Conservation (phyloP, 2,888 invertebrate genomes). For the Synanthedon andrenaeformis region DNA sequence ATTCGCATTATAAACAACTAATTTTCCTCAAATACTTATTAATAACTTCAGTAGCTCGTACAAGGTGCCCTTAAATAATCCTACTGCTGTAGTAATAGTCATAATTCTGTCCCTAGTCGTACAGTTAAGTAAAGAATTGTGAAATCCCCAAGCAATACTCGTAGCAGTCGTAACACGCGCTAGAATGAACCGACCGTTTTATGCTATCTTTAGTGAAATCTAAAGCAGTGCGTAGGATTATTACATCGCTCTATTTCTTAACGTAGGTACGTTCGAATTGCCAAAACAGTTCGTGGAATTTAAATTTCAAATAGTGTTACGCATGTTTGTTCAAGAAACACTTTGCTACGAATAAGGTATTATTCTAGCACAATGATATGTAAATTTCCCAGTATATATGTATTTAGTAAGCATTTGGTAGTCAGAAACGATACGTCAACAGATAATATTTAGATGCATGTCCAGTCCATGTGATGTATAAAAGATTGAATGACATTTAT, state of each 20-base stretch:
- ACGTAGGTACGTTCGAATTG: constrained; percentile 10
- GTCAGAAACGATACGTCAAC: not conserved
- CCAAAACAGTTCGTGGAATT: constrained; percentile 14
- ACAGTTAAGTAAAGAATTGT: too few relatives aligned
- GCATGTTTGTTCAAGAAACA: not conserved
- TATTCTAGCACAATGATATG: not conserved
- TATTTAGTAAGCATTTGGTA: not conserved
- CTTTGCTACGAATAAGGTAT: not conserved
- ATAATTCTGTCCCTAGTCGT: too few relatives aligned
- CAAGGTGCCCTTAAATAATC: too few relatives aligned
- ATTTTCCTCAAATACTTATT: too few relatives aligned
- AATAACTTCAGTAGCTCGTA: too few relatives aligned
- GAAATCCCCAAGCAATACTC: too few relatives aligned
- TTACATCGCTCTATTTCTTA: not conserved
- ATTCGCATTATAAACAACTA: too few relatives aligned
- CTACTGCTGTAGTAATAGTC: too few relatives aligned
- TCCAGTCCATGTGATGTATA: not conserved
- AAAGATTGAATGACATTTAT: too few relatives aligned
- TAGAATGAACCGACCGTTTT: too few relatives aligned
- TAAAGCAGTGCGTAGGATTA: not conserved
- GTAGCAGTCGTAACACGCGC: too few relatives aligned
- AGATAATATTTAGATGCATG: not conserved
- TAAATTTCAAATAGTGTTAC: constrained; percentile 12
- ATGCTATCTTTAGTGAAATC: not conserved
- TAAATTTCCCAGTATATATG: not conserved